Evolutionary conservation across 2,797 vertebrate genomes (phyloP).

Genomic region (Lacerta viridis): DNA sequence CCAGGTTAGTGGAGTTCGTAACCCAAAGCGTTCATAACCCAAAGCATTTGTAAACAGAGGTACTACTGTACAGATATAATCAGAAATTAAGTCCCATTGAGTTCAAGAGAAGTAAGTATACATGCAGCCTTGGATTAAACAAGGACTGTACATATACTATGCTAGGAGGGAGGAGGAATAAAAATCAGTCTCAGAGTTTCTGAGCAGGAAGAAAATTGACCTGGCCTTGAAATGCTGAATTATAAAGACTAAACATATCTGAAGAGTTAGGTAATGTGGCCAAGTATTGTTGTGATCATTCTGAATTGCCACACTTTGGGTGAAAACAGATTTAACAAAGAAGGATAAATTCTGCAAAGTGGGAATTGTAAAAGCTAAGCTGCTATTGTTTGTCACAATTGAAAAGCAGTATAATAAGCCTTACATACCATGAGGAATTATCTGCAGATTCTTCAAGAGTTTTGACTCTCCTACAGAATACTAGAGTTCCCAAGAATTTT

Average conservation of each 20-base stretch:
- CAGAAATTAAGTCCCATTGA: too few relatives aligned
- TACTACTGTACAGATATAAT: too few relatives aligned
- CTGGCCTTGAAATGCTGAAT: conserved; percentile 58
- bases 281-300: conserved; percentile 54
- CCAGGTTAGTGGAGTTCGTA: too few relatives aligned
- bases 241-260: conserved; percentile 50
- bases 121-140: conserved; percentile 36
- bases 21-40: too few relatives aligned
- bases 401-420: conserved; percentile 45
- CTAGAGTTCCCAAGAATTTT: conserved; percentile 26
- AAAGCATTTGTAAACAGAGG: too few relatives aligned
- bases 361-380: conserved; percentile 42
- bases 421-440: conserved; percentile 20
- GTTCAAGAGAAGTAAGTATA: too few relatives aligned
- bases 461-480: conserved; percentile 44
- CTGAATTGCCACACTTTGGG: conserved; percentile 58
- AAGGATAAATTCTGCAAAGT: conserved; percentile 29
- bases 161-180: not conserved
- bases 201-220: conserved; percentile 52
- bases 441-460: conserved; percentile 33
- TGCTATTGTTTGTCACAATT: conserved; percentile 44
- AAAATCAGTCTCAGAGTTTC: not conserved
- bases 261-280: conserved; percentile 54
- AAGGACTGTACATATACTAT: not conserved
- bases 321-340: conserved; percentile 40